Percentiles rank a stretch among this genome's conserved stretches.
phyloP scores from a whole-genome alignment of 2,888 invertebrate species.

The Tetropium fuscum region DNA sequence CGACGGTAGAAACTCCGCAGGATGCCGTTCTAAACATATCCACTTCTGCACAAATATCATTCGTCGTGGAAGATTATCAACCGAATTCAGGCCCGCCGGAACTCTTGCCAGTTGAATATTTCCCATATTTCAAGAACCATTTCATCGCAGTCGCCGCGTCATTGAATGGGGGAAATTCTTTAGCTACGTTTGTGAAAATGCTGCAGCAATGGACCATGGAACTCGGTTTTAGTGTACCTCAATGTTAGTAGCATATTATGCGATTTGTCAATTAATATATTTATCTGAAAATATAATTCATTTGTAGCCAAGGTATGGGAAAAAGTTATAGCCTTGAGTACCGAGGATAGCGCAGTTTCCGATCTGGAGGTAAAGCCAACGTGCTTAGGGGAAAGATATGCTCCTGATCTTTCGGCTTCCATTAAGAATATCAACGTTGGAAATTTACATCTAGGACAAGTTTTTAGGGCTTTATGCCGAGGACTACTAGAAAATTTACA shows the following conservation, averaged over 20 bases:
- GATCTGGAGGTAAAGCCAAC: conserved; percentile 77
- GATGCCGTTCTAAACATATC: conserved; percentile 87
- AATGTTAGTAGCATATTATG: conserved; percentile 67
- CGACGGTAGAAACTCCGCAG: conserved; percentile 74
- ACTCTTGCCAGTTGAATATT: conserved; percentile 73
- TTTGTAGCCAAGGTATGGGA: conserved; percentile 84
- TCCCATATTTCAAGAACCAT: conserved; percentile 80
- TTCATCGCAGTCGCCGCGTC: conserved; percentile 87
- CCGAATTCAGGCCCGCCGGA: conserved; percentile 59
- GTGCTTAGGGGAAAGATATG: conserved; percentile 82
- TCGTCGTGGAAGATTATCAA: conserved; percentile 72
- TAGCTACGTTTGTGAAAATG: conserved; percentile 85
- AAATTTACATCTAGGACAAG: conserved; percentile 78
- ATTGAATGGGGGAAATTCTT: conserved; percentile 85
- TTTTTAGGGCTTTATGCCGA: conserved; percentile 80
- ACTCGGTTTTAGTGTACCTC: conserved; percentile 80
- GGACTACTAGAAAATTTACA: conserved; percentile 83
- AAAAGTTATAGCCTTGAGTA: conserved; percentile 75
- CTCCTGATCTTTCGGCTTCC: conserved; percentile 75
- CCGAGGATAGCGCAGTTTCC: conserved; percentile 68
- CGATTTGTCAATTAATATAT: too few relatives aligned
- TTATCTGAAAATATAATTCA: too few relatives aligned
- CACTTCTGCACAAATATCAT: conserved; percentile 87
- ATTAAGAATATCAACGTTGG: conserved; percentile 78
- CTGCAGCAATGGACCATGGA: conserved; percentile 84